These are phyloP conservation scores for Stomorhina lunata DNA, from an alignment of 2,888 invertebrate species.

Conservation along the genomic window DNA sequence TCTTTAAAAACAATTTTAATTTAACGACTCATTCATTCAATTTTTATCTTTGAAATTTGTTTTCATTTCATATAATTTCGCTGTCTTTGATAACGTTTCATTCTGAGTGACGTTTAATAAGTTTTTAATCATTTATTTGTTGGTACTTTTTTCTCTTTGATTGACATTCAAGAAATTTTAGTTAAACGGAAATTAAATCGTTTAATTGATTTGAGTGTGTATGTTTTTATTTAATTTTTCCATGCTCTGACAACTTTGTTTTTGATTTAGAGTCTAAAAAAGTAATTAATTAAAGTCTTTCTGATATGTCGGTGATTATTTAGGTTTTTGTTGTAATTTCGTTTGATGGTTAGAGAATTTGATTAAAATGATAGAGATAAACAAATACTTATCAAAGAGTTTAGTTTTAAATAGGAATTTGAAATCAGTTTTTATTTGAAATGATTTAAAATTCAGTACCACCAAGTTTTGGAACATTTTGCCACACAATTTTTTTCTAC, in stretches of 20 bases:
- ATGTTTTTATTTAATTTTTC: neutral
- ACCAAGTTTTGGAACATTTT: too few relatives aligned
- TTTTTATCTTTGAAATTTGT: neutral
- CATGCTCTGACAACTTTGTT: neutral
- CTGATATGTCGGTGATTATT: neutral
- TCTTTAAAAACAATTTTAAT: too few relatives aligned
- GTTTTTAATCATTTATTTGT: neutral
- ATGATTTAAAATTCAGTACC: too few relatives aligned
- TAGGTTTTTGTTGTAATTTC: neutral
- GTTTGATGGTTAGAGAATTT: neutral
- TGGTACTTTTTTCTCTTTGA: neutral
- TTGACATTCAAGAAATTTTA: neutral
- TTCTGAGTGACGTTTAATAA: neutral
- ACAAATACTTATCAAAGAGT: too few relatives aligned
- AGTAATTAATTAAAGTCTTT: neutral
- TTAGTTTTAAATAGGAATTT: neutral
- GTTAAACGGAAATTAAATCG: constrained; percentile 9
- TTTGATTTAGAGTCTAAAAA: neutral
- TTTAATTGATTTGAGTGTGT: neutral
- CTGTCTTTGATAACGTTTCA: neutral
- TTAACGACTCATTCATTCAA: too few relatives aligned
- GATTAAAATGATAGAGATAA: neutral
- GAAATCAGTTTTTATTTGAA: neutral
- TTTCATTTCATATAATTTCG: neutral
- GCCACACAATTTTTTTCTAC: too few relatives aligned